Percentiles rank a stretch among this genome's conserved stretches.
phyloP scores from a whole-genome alignment of 1,140 invertebrate genomes.

The Amyelois transitella region DNA sequence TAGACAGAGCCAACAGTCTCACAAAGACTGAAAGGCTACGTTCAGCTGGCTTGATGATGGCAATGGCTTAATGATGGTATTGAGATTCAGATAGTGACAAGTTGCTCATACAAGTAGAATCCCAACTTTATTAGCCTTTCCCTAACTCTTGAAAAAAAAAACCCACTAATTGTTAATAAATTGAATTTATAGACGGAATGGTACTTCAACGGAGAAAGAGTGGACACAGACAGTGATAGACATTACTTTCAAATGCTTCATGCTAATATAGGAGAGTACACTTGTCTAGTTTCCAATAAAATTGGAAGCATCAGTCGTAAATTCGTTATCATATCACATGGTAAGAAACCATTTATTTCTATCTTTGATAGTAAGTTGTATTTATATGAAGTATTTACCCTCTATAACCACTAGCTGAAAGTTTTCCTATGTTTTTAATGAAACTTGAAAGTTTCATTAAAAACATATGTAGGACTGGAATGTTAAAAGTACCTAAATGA shows the following conservation, averaged over 20 bases:
- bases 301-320: conserved; percentile 29
- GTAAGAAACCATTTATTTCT: not conserved
- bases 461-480: too few relatives aligned
- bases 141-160: not conserved
- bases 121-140: not conserved
- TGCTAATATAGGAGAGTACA: conserved; percentile 23
- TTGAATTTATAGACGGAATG: not conserved
- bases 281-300: conserved; percentile 31
- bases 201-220: not conserved
- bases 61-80: not conserved
- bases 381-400: too few relatives aligned
- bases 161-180: not conserved
- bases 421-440: too few relatives aligned
- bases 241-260: not conserved
- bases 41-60: not conserved
- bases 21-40: not conserved
- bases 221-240: not conserved
- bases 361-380: too few relatives aligned
- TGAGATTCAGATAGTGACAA: not conserved
- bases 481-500: not conserved
- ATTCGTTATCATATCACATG: conserved; percentile 10
- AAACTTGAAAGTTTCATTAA: too few relatives aligned
- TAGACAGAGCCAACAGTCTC: too few relatives aligned
- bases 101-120: not conserved
- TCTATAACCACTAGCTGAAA: too few relatives aligned